These are phyloP conservation scores for Gisinianus flammeolus DNA, from an alignment of 2,888 invertebrate genomes.

Conservation along the genomic window DNA sequence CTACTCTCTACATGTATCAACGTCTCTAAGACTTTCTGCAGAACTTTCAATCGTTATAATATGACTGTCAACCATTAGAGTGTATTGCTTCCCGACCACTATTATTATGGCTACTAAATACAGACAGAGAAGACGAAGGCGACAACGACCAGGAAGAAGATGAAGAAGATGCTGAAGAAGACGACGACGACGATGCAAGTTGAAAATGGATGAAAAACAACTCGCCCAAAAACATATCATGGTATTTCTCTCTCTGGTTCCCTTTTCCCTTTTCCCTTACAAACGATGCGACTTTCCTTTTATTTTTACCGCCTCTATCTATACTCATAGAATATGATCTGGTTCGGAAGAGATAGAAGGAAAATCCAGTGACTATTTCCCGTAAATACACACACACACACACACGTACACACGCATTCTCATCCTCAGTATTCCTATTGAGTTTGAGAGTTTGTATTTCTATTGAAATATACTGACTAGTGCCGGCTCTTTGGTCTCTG, in stretches of 20 bases:
- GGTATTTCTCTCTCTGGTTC: background rate
- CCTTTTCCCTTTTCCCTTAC: background rate
- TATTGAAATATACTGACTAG: background rate
- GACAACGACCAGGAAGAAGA: background rate
- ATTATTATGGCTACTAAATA: background rate
- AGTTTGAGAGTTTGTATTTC: background rate
- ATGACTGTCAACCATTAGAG: background rate
- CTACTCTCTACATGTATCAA: no score
- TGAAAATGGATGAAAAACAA: background rate
- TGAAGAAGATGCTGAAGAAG: background rate
- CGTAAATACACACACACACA: no score
- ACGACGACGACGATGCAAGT: background rate
- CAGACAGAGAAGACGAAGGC: background rate
- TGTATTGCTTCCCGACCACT: background rate
- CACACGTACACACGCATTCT: no score
- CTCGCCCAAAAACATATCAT: background rate
- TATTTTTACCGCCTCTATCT: constrained; percentile 3
- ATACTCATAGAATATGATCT: background rate
- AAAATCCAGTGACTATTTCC: no score
- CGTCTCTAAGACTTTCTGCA: no score
- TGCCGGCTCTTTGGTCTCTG: no score
- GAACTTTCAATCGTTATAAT: no score
- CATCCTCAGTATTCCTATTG: background rate
- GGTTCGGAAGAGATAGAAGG: background rate
- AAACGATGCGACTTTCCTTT: constrained; percentile 5